Base-by-base conservation (phyloP, 2,888 invertebrate genomes). In the Amiota mariae region DNA sequence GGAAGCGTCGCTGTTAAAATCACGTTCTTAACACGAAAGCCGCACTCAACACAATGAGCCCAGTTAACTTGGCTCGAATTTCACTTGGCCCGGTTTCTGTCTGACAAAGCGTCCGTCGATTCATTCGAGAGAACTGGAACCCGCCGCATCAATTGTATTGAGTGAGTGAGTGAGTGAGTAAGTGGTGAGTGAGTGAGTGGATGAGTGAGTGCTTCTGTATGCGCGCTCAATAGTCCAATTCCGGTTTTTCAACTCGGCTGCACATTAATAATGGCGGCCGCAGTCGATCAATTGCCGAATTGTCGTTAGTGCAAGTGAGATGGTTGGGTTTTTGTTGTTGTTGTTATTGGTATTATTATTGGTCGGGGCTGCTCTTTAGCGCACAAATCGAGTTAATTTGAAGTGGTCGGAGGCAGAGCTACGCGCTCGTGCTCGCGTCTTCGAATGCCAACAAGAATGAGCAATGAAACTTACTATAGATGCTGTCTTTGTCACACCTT, bases 1-100 rank as follows among this genome's bases (percentile, higher is more conserved):
- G 4, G n/a, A 51, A 51, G 54, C 12, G 13, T n/a, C 54, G 20
- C 18, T 59, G 24, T 59, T 20, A 59, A 59, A 54, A 68, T 68
- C 48, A 84, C 88, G 87, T 88, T 85, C 88, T 86, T 87, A 84
- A 87, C 88, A 87, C 87, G 86, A 88, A 87, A 88, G 87, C 88
- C 86, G 87, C 86, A 87, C 86, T 86, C 82, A 85, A 81, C 87
- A 85, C 84, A 89, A 88, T 89, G 86, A 89, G 82, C 80, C 79
- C 82, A 51, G 78, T 72, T 78, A 81, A 80, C 82, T 80, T 85
- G 80, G 82, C 86, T 88, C 85, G 84, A 86, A 86, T 87, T 87
- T 87, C 83, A 85, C 87, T 82, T 82, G 84, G 82, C 79, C 70
- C 66, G 70, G 70, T 76, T 76, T 72, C 75, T 6, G 49, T 70